Conservation (phyloP, 2,113 vertebrate genomes). For the Crotalus viridis region DNA sequence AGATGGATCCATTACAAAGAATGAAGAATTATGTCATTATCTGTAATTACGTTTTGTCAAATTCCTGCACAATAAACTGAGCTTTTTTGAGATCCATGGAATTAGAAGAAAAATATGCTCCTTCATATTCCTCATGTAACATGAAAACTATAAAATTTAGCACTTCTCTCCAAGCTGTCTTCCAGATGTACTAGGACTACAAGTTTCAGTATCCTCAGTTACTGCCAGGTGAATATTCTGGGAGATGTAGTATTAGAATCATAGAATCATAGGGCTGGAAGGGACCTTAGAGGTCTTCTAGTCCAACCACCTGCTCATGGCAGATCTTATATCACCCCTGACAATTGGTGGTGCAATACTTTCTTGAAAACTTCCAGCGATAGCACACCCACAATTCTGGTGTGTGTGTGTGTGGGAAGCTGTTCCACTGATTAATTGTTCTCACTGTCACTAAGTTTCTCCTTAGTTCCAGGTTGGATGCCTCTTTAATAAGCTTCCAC, state of each 20-base stretch:
- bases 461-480: neutral
- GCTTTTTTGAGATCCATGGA: neutral
- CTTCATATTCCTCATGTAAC: neutral
- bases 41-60: conserved; percentile 7
- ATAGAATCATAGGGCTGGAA: neutral
- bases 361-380: neutral
- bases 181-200: neutral
- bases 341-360: neutral
- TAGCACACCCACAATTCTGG: neutral
- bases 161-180: neutral
- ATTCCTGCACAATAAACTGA: neutral
- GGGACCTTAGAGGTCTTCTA: neutral
- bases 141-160: neutral
- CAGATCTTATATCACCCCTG: neutral
- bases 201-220: neutral
- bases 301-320: neutral
- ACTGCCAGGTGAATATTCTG: neutral
- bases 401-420: neutral
- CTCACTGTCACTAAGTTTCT: neutral
- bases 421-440: neutral
- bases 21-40: neutral
- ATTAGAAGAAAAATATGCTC: neutral
- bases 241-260: neutral
- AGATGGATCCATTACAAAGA: conserved; percentile 13
- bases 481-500: neutral